These are phyloP conservation scores for Dicaeum eximium DNA, from an alignment of 2,113 vertebrate genomes.

Conservation along the genomic window DNA sequence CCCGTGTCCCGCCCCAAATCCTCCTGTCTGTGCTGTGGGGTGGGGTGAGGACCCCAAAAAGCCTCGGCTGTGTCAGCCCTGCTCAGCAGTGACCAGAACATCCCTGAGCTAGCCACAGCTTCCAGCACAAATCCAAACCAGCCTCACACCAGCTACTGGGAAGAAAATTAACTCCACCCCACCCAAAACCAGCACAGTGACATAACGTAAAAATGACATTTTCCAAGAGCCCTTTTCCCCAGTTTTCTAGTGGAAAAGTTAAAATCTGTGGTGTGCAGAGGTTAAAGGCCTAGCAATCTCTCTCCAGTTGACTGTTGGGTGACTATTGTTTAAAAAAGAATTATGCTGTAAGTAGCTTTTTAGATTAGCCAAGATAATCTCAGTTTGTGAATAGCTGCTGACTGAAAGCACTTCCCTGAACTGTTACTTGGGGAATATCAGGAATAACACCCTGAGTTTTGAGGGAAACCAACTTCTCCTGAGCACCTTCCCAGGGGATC, in stretches of 20 bases:
- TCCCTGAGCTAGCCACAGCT: neutral
- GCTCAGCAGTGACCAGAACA: neutral
- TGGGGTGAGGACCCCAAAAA: neutral
- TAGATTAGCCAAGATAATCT: conserved; percentile 59
- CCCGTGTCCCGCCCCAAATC: neutral
- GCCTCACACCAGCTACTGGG: neutral
- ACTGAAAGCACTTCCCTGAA: neutral
- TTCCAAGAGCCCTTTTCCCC: neutral
- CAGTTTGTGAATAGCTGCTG: conserved; percentile 26
- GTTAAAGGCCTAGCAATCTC: neutral
- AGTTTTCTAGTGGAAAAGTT: neutral
- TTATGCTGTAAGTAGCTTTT: conserved; percentile 45
- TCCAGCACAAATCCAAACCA: neutral
- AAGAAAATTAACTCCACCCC: neutral
- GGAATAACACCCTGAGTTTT: neutral
- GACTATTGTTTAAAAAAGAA: conserved; percentile 33
- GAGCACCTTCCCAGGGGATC: neutral
- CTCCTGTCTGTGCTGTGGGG: neutral
- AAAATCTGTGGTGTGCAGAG: neutral
- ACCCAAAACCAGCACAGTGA: neutral
- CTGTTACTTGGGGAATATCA: neutral
- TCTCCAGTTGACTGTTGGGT: neutral
- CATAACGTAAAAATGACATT: neutral
- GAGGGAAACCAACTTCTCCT: neutral
- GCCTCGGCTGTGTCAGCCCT: neutral